Base-by-base conservation (phyloP, 30 jellyfish, hydroid and myxozoan genomes). In the Aurelia aurita region DNA sequence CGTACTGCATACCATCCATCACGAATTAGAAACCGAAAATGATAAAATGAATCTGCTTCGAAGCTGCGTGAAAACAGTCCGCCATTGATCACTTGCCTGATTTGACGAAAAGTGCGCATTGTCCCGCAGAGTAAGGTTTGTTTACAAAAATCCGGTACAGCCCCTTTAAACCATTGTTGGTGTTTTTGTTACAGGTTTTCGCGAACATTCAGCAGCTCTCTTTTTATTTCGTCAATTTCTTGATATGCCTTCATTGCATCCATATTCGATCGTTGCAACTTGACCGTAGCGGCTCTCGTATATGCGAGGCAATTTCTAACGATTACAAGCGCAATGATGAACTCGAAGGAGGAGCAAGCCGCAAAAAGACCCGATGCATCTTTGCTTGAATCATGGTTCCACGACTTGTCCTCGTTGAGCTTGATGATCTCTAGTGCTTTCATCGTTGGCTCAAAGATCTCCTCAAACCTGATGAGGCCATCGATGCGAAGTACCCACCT, bases 401-500 rank as follows among this genome's bases (percentile, higher is more conserved):
- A 75, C 3, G 53, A 1, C 35, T 79, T 32, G 1, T 57, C 77
- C 28, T 1, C 29, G 32, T 75, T 75, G 7, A 9, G 1, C 76
- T 47, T 47, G 2, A 75, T 23, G 22, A n/a, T 5, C 9, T 54
- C 87, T 1, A 75, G 87, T 1, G 58, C 77, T 10, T 22, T 19
- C 18, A 75, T 80, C 12, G 49, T 28, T 15, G 77, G 79, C 68
- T 71, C 83, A 71, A 2, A 71, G 3, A 71, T 18, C 34, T 71
- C 69, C 2, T 29, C 46, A n/a, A 71, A 71, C 44, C 39, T 68
- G 9, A 29, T 35, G 32, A 75, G 59, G n/a, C 75, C 58, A 15
- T 74, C 86, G 26, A 74, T 74, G 14, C 86, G 22, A 5, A 79
- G 55, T 7, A 74, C n/a, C 87, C 87, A 75, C 11, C 76, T 79